Evolutionary conservation across 64 coral and sea anemone species (phyloP).

Genomic region (Trachythela sp.): DNA sequence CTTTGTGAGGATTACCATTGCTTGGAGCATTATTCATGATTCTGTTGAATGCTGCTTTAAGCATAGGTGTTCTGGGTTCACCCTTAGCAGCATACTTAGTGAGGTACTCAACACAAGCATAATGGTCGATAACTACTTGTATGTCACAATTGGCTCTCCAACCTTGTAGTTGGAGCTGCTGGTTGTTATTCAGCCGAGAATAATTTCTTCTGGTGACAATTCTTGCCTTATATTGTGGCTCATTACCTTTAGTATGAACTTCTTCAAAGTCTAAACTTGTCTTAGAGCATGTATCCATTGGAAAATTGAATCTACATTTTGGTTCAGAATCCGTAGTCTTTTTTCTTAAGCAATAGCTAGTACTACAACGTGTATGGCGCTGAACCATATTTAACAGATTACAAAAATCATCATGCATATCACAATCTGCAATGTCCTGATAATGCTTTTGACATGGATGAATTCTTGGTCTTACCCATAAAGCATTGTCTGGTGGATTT

Average conservation of each 20-base stretch:
- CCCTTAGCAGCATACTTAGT: not conserved
- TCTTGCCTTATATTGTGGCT: not conserved
- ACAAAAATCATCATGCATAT: constrained; percentile 23
- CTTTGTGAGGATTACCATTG: not conserved
- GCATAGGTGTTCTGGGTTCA: not conserved
- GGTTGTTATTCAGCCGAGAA: not conserved
- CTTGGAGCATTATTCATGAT: not conserved
- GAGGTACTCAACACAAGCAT: not conserved
- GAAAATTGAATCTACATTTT: constrained; percentile 38
- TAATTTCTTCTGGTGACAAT: not conserved
- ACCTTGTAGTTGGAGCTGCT: not conserved
- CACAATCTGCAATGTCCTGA: constrained; percentile 21
- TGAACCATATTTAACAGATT: constrained; percentile 44
- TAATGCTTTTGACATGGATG: constrained; percentile 18
- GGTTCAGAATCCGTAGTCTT: constrained; percentile 19
- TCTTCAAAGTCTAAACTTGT: not conserved
- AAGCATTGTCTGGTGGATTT: constrained; percentile 15
- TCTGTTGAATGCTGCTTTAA: not conserved
- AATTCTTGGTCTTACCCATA: constrained; percentile 37
- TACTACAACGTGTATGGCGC: constrained; percentile 29
- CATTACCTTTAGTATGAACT: not conserved
- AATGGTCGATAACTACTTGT: not conserved
- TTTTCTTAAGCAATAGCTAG: constrained; percentile 27
- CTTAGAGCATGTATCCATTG: not conserved
- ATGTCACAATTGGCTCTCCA: too few species aligned